These are phyloP conservation scores for Bambusicola thoracicus DNA, from an alignment of 2,113 vertebrate genomes.

Conservation along the genomic window DNA sequence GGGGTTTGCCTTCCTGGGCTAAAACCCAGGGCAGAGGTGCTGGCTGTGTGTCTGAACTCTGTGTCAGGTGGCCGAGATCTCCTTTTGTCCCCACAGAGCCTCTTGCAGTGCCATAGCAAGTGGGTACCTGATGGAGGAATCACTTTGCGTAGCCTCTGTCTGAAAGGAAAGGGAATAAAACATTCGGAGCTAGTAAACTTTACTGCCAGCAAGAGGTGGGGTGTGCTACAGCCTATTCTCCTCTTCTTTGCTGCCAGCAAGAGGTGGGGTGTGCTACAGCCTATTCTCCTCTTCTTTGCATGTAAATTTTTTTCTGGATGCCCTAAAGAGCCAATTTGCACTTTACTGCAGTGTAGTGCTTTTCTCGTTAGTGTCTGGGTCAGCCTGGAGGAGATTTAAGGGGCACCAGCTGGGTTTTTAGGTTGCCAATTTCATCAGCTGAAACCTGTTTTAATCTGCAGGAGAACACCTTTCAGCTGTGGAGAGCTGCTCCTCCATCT, in stretches of 20 bases:
- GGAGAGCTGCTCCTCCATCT: not conserved
- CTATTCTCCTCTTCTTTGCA: conserved; percentile 47
- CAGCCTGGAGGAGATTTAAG: conserved; percentile 44
- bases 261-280: conserved; percentile 16
- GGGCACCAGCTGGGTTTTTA: conserved; percentile 36
- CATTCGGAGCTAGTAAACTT: conserved; percentile 52
- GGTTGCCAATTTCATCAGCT: conserved; percentile 1
- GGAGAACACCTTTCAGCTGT: not conserved
- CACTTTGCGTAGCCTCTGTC: not conserved
- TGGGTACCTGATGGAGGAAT: conserved; percentile 50
- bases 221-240: conserved; percentile 17
- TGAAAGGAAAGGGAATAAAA: conserved; percentile 50
- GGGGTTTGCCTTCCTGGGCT: not conserved
- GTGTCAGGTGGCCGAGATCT: not conserved
- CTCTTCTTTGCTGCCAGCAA: conserved; percentile 46
- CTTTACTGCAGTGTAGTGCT: not conserved
- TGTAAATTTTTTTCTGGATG: conserved; percentile 30
- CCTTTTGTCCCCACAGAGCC: not conserved
- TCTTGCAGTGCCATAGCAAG: not conserved
- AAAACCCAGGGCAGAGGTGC: not conserved
- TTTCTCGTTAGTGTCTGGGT: conserved; percentile 36
- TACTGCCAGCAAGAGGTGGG: conserved; percentile 41
- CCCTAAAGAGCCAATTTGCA: conserved; percentile 50
- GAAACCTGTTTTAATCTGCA: not conserved
- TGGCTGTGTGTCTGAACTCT: not conserved